A percentile compares a stretch with the other conserved stretches of the same genome.
phyloP scores from a whole-genome alignment of 2,113 vertebrate species.

The Grallaria varia region DNA sequence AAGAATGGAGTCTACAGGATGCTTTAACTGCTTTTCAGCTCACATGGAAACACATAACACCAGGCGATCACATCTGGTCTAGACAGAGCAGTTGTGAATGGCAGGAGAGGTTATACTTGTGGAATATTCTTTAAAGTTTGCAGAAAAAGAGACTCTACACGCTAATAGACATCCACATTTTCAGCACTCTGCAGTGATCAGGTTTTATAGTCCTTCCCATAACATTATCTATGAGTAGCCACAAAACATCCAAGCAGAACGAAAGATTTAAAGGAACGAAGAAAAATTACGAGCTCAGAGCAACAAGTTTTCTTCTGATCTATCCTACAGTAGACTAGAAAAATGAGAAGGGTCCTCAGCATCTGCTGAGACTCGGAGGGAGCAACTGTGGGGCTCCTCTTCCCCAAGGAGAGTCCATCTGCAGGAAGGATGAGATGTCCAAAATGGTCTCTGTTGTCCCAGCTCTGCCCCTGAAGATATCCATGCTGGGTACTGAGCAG shows the following conservation, averaged over 20 bases:
- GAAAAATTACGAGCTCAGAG: not conserved
- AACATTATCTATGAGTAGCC: not conserved
- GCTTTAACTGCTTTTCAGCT: not conserved
- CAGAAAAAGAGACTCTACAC: not conserved
- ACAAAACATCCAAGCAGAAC: conserved; percentile 16
- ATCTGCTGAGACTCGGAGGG: not conserved
- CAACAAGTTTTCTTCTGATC: not conserved
- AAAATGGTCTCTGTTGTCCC: not conserved
- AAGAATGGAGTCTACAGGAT: not conserved
- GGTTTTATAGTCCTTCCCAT: not conserved
- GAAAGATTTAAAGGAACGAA: not conserved
- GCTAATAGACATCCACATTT: not conserved
- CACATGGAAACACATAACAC: not conserved
- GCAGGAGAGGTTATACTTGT: not conserved
- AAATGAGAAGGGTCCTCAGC: not conserved
- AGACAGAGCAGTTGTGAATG: not conserved
- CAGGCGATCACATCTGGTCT: not conserved
- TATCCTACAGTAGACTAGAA: not conserved
- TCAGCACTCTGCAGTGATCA: not conserved
- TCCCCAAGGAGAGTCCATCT: not conserved
- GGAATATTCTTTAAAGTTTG: not conserved
- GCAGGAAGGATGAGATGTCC: not conserved
- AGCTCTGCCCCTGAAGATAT: not conserved
- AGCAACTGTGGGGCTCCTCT: not conserved
- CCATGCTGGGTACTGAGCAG: not conserved